A percentile compares a stretch with the other conserved stretches of the same genome.
Conservation (phyloP, 2,113 vertebrate species). For the Dissostichus mawsoni region DNA sequence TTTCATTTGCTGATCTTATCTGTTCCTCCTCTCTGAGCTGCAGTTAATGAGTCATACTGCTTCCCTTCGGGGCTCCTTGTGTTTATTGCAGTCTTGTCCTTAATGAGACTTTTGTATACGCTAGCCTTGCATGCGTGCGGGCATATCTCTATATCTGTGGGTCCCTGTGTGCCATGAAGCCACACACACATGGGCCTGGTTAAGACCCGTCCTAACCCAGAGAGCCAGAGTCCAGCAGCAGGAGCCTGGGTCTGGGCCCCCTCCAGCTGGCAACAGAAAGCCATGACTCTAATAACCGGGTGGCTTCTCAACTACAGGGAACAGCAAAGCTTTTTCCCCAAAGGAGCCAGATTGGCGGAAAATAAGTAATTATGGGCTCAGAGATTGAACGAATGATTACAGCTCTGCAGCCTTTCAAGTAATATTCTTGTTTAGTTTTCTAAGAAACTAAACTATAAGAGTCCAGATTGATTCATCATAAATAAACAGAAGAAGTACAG, state of each 20-base stretch:
- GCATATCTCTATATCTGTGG: conserved; percentile 19
- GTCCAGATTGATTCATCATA: conserved; percentile 56
- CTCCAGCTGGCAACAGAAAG: conserved; percentile 77
- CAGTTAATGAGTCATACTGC: conserved; percentile 14
- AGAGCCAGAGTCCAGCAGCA: conserved; percentile 56
- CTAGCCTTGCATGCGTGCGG: conserved; percentile 6
- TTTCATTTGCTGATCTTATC: conserved; percentile 21
- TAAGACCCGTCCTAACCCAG: conserved; percentile 47
- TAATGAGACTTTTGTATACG: conserved; percentile 27
- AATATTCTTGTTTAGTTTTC: conserved; percentile 75
- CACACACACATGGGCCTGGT: conserved; percentile 48
- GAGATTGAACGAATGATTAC: conserved; percentile 80
- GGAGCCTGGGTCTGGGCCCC: conserved; percentile 71
- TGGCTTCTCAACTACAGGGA: conserved; percentile 80
- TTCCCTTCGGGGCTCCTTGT: neutral
- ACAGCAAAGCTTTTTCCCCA: conserved; percentile 63
- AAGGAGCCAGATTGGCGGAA: conserved; percentile 80
- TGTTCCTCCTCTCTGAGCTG: conserved; percentile 17
- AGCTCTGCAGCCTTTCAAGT: conserved; percentile 73
- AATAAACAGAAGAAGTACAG: conserved; percentile 32
- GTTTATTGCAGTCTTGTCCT: conserved; percentile 33
- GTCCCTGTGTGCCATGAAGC: conserved; percentile 30
- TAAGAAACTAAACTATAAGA: conserved; percentile 64
- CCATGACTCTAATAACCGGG: conserved; percentile 81
- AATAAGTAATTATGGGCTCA: conserved; percentile 83